These are phyloP conservation scores for Orthosia cruda DNA, from an alignment of 2,888 invertebrate genomes.

Conservation along the genomic window DNA sequence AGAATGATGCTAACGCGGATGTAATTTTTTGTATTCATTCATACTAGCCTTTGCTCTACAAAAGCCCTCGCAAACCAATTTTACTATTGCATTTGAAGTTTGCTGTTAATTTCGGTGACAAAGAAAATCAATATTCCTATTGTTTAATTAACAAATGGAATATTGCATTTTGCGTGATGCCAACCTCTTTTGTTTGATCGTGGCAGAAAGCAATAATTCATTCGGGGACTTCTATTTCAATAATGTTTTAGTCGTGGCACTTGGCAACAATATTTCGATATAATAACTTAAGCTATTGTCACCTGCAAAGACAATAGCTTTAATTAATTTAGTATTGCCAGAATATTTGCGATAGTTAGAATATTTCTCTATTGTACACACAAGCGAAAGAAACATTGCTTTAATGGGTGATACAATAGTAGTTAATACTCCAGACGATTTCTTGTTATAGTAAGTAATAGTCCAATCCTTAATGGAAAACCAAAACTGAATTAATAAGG, in stretches of 20 bases:
- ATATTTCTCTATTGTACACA: not conserved
- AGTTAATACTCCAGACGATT: not conserved
- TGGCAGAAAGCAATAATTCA: conserved; percentile 43
- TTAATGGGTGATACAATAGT: not conserved
- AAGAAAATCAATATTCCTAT: conserved; percentile 66
- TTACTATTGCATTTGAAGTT: conserved; percentile 81
- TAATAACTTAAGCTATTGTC: not conserved
- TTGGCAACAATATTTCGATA: conserved; percentile 1
- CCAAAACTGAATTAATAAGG: not conserved
- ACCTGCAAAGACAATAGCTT: conserved; percentile 20
- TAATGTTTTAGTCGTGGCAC: conserved; percentile 20
- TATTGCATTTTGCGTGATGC: conserved; percentile 29
- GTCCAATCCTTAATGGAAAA: not conserved
- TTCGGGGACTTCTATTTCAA: conserved; percentile 27
- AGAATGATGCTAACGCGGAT: too few relatives aligned
- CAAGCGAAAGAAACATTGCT: not conserved
- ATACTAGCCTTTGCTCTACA: not conserved
- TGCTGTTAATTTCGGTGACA: conserved; percentile 73
- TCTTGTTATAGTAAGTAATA: not conserved
- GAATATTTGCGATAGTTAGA: not conserved
- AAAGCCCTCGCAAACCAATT: not conserved
- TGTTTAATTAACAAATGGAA: conserved; percentile 42
- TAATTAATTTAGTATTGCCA: not conserved
- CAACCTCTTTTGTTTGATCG: conserved; percentile 46
- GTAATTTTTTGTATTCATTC: too few relatives aligned